Evolutionary conservation across 2,113 vertebrate genomes (phyloP), one percentile per base, ranked within the genome.

Genomic region (Zapornia atra): DNA sequence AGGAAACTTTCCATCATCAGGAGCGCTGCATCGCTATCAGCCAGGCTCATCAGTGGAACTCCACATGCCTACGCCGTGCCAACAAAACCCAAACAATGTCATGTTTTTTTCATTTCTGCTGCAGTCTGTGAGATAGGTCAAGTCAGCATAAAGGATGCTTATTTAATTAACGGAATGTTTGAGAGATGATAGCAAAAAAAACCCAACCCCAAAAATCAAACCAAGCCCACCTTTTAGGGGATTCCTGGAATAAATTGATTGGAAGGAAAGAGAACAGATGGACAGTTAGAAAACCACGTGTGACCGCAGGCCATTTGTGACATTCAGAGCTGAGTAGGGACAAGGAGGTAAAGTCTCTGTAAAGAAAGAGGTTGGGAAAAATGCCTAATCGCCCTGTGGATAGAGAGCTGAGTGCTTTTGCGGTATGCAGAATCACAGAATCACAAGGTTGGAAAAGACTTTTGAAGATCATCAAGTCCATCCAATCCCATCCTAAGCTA

Each of bases 151-250:
- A 88, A 80, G 63, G 86, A 12, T 7, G 4, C 3, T 60, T 65
- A 73, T 26, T 78, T 78, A 54, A 81, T 81, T 77, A 63, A 84
- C 10, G 33, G 48, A 48, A 51, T 6, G 10, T 28, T 48, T 77
- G 34, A 61, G 29, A 90, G 6, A 61, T 48, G 82, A 44, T 63
- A 44, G 17, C 11, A 66, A 6, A 38, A 75, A 90, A 88, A 54
- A 42, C 8, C 12, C 40, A 18, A 46, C 44, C 44, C 16, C 40
- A 13, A 19, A 25, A 51, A 53, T 13, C 26, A 54, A 54, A 13
- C 0, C 19, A 64, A 65, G 4, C 0, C 11, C 2, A 34, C 22
- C n/a, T 82, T 80, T 68, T 57, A 70, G 50, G 20, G 5, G 4
- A 70, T 78, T 73, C 18, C 21, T 84, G 36, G 21, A 84, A 61